Evolutionary conservation across 2,113 vertebrate genomes (phyloP), one percentile per base, ranked within the genome.

Genomic region (Atlantisia rogersi): DNA sequence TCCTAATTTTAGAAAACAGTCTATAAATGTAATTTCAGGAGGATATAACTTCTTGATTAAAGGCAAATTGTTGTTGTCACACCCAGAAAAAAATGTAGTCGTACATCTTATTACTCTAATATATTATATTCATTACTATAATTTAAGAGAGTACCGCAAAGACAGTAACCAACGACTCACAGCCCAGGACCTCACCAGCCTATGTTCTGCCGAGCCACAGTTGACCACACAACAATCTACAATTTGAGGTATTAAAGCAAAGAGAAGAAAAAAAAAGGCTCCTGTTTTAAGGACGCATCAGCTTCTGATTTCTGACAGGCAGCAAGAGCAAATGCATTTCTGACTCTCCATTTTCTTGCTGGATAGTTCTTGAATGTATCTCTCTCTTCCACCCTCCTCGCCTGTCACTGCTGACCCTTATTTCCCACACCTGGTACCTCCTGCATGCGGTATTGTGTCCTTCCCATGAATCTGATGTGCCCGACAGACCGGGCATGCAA

Each of bases 1-100:
- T 91, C 69, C 82, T 94, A 82, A 97, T 90, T 96, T 86, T 94
- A 95, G 70, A 77, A 86, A 93, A 64, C 68, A 73, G 63, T 15
- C 86, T 74, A 64, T 55, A 95, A 95, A 85, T 87, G 39, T 73
- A 81, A 79, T 86, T 91, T 86, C 67, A 89, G 40, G 64, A 82
- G 53, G 65, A 76, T 44, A 12, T 46, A 81, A 91, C 42, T 90
- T 90, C 37, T 93, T 63, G 42, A 90, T 88, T 92, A 91, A 88
- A 94, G 35, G 32, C 15, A 86, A 94, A 80, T 39, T 85, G 28
- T 56, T 76, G 35, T 75, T 90, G 82, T 73, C 28, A 37, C 70
- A 78, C 56, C 25, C 60, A 85, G 68, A 24, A 83, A 74, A 84
- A 39, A 39, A 64, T 1, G 46, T 31, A 84, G 40, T n/a, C 44